Conservation (phyloP, 2,113 vertebrate genomes). For the Chelonoidis abingdonii region DNA sequence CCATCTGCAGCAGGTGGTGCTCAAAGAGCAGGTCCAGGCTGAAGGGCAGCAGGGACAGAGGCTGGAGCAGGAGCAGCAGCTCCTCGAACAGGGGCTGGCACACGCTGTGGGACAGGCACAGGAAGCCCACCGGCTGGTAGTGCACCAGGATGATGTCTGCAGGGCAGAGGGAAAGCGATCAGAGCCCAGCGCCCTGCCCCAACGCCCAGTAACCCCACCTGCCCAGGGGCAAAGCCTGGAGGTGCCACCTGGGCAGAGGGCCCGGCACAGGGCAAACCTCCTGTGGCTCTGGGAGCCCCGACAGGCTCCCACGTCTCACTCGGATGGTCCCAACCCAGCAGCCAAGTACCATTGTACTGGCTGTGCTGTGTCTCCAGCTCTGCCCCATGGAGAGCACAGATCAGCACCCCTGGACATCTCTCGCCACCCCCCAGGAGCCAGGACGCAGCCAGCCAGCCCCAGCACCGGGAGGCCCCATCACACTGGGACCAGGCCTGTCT, state of each 20-base stretch:
- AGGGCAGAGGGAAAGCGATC: slow-evolving; percentile 3
- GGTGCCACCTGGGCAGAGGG: too few species aligned
- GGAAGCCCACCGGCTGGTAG: slow-evolving; percentile 92
- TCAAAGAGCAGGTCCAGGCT: slow-evolving; percentile 95
- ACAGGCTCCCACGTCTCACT: too few species aligned
- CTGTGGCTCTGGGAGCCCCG: too few species aligned
- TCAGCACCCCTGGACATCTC: background rate
- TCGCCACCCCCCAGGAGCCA: too few species aligned
- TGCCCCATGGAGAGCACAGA: background rate
- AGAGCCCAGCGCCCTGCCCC: background rate
- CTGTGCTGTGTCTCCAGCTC: background rate
- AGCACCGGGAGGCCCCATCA: too few species aligned
- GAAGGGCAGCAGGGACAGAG: slow-evolving; percentile 94
- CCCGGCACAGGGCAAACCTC: too few species aligned
- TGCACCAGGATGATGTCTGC: slow-evolving; percentile 91
- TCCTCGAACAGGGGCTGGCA: slow-evolving; percentile 92
- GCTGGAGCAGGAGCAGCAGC: slow-evolving; percentile 94
- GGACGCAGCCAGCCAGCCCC: too few species aligned
- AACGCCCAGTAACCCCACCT: too few species aligned
- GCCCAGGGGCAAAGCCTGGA: background rate
- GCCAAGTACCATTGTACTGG: background rate
- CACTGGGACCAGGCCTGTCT: too few species aligned
- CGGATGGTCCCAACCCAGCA: too few species aligned
- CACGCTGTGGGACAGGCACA: slow-evolving; percentile 87
- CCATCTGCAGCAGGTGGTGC: slow-evolving; percentile 89